Percentiles rank a stretch among this genome's conserved stretches.
These are phyloP conservation scores for Anguilla obscura DNA, from an alignment of 2,797 vertebrate genomes.

Conservation along the genomic window DNA sequence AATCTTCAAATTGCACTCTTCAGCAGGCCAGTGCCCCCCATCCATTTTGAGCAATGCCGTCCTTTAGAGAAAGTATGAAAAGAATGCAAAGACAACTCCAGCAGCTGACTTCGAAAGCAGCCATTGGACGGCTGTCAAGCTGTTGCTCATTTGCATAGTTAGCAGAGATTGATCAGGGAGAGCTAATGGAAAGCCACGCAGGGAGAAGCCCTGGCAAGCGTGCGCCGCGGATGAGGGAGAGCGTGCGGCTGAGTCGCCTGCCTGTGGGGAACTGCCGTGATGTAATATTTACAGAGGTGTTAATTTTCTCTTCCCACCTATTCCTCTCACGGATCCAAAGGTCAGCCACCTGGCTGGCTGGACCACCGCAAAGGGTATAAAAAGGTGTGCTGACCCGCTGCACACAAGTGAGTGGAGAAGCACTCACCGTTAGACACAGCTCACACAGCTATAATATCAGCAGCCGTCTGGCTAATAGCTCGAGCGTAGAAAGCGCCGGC, in stretches of 20 bases:
- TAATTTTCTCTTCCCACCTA: conserved; percentile 9
- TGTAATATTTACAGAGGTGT: conserved; percentile 15
- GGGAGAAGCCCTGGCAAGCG: background rate
- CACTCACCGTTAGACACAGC: background rate
- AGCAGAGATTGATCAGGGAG: background rate
- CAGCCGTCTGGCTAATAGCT: background rate
- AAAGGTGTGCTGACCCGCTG: background rate
- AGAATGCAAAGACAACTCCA: background rate
- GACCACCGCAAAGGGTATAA: background rate
- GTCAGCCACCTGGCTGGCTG: background rate
- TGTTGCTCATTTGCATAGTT: background rate
- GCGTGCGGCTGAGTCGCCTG: background rate
- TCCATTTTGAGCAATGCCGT: background rate
- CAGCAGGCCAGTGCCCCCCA: background rate
- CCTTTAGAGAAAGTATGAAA: background rate
- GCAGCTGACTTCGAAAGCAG: background rate
- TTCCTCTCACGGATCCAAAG: background rate
- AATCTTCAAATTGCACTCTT: background rate
- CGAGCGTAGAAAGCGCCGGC: background rate
- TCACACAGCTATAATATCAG: background rate
- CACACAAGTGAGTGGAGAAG: background rate
- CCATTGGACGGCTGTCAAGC: background rate
- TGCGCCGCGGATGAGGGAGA: background rate
- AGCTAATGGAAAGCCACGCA: background rate
- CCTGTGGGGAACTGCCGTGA: background rate